Conservation (phyloP, 1,140 invertebrate species). For the Triops cancriformis region DNA sequence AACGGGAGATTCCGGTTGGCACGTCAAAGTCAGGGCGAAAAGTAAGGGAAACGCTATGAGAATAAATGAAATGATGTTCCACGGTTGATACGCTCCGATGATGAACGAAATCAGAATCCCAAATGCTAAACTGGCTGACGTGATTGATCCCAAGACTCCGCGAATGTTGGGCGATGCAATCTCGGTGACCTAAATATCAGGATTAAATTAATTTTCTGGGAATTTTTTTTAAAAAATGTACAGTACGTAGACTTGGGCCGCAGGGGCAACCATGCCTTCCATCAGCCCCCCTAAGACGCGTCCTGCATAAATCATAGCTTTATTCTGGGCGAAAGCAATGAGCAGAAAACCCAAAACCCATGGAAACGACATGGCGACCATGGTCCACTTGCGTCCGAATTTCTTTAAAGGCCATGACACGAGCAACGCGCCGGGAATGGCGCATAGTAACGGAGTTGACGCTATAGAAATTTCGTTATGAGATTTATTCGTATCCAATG, state of each 20-base stretch:
- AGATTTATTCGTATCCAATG: no score
- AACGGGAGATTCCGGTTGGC: conserved; percentile 49
- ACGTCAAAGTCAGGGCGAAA: conserved; percentile 47
- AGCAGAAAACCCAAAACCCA: conserved; percentile 54
- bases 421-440: no score
- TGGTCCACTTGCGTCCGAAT: no score
- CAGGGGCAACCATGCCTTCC: conserved; percentile 50
- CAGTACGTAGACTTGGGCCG: conserved; percentile 53
- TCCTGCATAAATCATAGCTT: conserved; percentile 48
- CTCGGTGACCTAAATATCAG: conserved; percentile 7
- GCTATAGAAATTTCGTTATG: no score
- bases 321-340: conserved; percentile 46
- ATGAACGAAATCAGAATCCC: conserved; percentile 67
- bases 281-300: conserved; percentile 55
- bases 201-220: neutral
- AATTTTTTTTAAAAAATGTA: no score
- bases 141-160: neutral
- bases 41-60: conserved; percentile 51
- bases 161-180: conserved; percentile 12
- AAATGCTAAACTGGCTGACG: neutral
- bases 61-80: conserved; percentile 53
- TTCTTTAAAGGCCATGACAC: no score
- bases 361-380: conserved; percentile 31
- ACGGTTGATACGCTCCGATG: conserved; percentile 61
- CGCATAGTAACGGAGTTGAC: no score